Evolutionary conservation across 37 sponge, comb jelly and placozoan genomes (phyloP).

Genomic region (Hexactinellida sp.): DNA sequence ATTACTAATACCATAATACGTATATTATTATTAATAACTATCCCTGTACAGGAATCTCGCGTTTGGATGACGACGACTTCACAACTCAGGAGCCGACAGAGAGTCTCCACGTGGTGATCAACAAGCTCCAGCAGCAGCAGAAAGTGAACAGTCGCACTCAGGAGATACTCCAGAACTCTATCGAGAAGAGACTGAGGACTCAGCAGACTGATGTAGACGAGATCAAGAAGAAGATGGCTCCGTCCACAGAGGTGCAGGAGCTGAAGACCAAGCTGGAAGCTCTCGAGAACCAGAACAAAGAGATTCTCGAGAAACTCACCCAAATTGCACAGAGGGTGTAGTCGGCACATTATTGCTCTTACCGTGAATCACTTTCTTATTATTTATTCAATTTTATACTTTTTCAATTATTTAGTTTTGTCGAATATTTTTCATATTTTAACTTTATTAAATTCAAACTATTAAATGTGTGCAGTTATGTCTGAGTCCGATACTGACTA

Average conservation of each 20-base stretch:
- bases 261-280: not conserved
- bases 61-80: not conserved
- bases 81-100: not conserved
- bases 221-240: not conserved
- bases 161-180: not conserved
- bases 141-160: conserved; percentile 12
- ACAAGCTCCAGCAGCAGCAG: not conserved
- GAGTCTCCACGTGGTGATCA: not conserved
- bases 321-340: not conserved
- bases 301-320: conserved; percentile 10
- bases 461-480: not conserved
- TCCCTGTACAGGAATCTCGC: not conserved
- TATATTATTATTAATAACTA: too few species aligned
- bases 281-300: not conserved
- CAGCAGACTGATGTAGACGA: not conserved
- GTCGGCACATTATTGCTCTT: too few species aligned
- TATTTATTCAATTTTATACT: too few species aligned
- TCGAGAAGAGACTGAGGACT: not conserved
- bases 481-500: not conserved
- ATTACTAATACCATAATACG: not conserved
- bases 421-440: too few species aligned
- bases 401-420: too few species aligned
- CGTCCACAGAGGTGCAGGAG: not conserved
- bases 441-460: too few species aligned
- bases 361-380: too few species aligned